Evolutionary conservation across 2,113 vertebrate genomes (phyloP).

Genomic region (Suricata suricatta): DNA sequence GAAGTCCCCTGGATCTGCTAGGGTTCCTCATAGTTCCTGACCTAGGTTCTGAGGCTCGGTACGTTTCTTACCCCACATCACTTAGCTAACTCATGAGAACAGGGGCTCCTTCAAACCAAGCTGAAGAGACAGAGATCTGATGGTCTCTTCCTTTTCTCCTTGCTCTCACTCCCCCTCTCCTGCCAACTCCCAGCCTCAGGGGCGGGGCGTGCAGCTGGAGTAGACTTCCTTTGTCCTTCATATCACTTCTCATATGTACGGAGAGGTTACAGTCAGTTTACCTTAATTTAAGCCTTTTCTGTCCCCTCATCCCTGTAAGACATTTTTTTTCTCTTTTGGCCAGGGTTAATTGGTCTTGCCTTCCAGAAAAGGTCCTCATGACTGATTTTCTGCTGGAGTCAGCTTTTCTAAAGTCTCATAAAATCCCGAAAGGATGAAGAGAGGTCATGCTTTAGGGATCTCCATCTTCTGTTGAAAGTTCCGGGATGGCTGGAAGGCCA

Average conservation of each 20-base stretch:
- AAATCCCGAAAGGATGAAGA: background rate
- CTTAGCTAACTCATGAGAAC: background rate
- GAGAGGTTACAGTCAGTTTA: background rate
- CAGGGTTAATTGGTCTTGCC: background rate
- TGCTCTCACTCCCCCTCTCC: background rate
- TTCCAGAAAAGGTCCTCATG: background rate
- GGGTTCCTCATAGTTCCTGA: background rate
- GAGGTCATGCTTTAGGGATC: background rate
- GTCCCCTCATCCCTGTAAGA: background rate
- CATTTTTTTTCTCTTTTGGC: background rate
- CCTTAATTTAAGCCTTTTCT: background rate
- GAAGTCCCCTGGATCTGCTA: background rate
- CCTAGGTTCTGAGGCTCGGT: background rate
- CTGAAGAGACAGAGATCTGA: background rate
- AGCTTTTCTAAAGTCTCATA: conserved; percentile 19
- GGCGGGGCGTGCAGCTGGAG: accelerated
- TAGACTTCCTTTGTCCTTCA: background rate
- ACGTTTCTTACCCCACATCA: background rate
- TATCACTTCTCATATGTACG: background rate
- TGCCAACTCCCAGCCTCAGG: accelerated
- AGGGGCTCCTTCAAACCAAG: background rate
- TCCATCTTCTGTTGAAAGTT: background rate
- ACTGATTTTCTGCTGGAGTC: background rate
- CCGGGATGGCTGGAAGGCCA: background rate
- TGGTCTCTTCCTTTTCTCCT: background rate